These are phyloP conservation scores for Tyto alba DNA, from an alignment of 2,113 vertebrate genomes.

Conservation along the genomic window DNA sequence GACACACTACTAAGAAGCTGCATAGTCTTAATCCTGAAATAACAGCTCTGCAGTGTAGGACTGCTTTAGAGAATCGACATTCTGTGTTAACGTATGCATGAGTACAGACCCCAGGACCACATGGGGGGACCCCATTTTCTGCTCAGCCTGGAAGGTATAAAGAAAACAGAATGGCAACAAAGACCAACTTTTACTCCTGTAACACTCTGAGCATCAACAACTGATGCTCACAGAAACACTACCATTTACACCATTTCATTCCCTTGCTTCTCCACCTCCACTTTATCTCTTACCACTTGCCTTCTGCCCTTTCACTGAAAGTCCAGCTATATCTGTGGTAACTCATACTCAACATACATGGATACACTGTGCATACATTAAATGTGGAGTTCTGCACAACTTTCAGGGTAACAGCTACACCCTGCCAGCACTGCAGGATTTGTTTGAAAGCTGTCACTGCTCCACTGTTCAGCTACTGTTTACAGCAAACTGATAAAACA, in stretches of 20 bases:
- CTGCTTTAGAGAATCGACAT: not conserved
- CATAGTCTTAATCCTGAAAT: not conserved
- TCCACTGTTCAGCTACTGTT: not conserved
- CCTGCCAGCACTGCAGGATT: not conserved
- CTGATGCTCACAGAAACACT: not conserved
- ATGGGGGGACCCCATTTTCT: not conserved
- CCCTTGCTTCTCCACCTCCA: not conserved
- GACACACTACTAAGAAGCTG: not conserved
- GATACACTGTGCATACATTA: not conserved
- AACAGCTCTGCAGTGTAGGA: not conserved
- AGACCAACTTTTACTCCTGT: not conserved
- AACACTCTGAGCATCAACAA: not conserved
- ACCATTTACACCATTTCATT: not conserved
- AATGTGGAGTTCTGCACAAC: not conserved
- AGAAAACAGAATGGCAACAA: not conserved
- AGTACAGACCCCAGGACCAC: not conserved
- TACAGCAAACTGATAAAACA: not conserved
- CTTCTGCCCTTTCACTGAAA: not conserved
- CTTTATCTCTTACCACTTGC: not conserved
- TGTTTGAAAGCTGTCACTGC: not conserved
- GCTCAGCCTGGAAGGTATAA: not conserved
- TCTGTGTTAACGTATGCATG: not conserved
- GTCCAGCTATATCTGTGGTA: not conserved
- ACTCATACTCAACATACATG: accelerated
- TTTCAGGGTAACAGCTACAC: not conserved